Evolutionary conservation across 2,888 invertebrate genomes (phyloP).

Genomic region (Myopa tessellatipennis): DNA sequence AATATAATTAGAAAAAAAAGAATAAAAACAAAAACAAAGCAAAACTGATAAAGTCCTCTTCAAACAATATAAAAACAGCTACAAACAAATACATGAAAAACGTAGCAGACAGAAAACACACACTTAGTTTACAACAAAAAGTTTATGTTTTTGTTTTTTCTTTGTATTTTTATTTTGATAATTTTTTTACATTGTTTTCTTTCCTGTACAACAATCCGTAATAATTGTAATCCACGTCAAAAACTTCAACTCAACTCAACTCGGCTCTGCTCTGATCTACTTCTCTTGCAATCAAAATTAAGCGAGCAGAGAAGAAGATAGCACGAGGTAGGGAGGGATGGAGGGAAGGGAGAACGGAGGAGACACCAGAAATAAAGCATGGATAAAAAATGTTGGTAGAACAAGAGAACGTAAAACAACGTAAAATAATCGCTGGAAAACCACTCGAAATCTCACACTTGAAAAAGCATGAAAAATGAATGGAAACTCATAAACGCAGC

Average conservation of each 20-base stretch:
- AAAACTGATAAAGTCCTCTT: constrained; percentile 43
- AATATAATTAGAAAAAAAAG: background rate
- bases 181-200: background rate
- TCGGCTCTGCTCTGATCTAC: background rate
- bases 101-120: constrained; percentile 5
- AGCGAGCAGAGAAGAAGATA: background rate
- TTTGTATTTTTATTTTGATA: background rate
- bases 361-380: background rate
- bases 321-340: background rate
- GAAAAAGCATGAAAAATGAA: constrained; percentile 40
- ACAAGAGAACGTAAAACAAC: background rate
- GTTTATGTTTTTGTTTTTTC: background rate
- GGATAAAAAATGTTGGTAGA: constrained; percentile 8
- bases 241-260: background rate
- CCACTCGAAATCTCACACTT: constrained; percentile 40
- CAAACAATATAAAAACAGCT: constrained; percentile 29
- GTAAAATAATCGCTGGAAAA: constrained; percentile 36
- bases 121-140: constrained; percentile 14
- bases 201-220: constrained; percentile 21
- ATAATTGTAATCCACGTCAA: constrained; percentile 32
- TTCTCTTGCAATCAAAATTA: background rate
- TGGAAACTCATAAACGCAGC: constrained; percentile 29
- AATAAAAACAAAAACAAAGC: constrained; percentile 5
- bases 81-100: constrained; percentile 3
- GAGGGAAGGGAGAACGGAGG: background rate